phyloP scores from a whole-genome alignment of 1,140 invertebrate species.

The Globodera rostochiensis region DNA sequence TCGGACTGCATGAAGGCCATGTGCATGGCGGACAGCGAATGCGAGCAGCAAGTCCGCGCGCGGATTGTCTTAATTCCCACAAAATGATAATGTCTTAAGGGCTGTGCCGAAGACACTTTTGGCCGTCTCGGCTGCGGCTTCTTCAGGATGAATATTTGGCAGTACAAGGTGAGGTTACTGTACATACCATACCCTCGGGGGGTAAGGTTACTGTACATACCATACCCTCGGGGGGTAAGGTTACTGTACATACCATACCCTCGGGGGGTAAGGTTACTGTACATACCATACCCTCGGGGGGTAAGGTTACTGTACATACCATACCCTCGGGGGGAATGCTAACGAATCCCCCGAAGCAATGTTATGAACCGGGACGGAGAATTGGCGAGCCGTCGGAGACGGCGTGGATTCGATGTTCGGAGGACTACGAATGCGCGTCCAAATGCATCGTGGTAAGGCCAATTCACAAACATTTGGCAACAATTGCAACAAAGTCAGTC shows the following conservation, averaged over 20 bases:
- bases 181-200: neutral
- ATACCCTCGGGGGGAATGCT: no score
- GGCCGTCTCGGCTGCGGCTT: constrained; percentile 63
- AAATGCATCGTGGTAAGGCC: constrained; percentile 61
- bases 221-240: no score
- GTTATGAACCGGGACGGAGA: constrained; percentile 63
- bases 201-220: no score
- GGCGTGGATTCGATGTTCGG: constrained; percentile 64
- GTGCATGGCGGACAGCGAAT: constrained; percentile 62
- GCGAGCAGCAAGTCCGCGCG: constrained; percentile 44
- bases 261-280: no score
- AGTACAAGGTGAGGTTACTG: constrained; percentile 53
- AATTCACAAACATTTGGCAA: neutral
- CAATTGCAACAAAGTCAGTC: neutral
- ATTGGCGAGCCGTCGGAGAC: constrained; percentile 61
- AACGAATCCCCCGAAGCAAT: constrained; percentile 53
- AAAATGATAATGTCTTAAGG: constrained; percentile 27
- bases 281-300: no score
- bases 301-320: no score
- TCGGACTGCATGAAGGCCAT: constrained; percentile 63
- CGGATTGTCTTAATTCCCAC: neutral
- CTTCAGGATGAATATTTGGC: constrained; percentile 64
- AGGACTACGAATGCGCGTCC: constrained; percentile 62
- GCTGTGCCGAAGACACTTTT: constrained; percentile 56
- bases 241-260: no score